Evolutionary conservation across 2,888 invertebrate species (phyloP), one percentile per base, ranked within the genome.

Genomic region (Leistus spinibarbis): DNA sequence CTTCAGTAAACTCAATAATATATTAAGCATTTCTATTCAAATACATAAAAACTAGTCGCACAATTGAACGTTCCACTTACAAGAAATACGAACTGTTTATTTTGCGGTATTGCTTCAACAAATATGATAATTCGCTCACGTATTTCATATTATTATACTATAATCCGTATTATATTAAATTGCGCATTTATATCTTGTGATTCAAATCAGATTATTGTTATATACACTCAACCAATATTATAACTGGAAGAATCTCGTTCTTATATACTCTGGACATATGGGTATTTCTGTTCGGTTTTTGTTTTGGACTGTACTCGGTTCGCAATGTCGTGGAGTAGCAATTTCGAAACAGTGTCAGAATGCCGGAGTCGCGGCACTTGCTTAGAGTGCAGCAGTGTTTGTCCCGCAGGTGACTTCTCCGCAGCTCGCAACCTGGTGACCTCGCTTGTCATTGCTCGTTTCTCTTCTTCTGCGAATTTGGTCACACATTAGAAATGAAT

Each of bases 361-460:
- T 54, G 27, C 13, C 64, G 56, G 10, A 57, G 54, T 69, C 57
- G 27, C 20, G 27, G 40, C 19, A 60, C 16, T 60, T 60, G 60
- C 22, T 20, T 60, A 20, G 13, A 60, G 57, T 68, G 60, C 22
- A 40, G 53, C 7, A n/a, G n/a, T n/a, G n/a, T n/a, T n/a, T n/a
- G n/a, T n/a, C n/a, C 19, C 27, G 56, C 62, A 62, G 62, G 70
- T 63, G 63, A 63, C 54, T 54, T 54, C 27, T 56, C 24, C 40
- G 3, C 65, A 23, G 27, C 69, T 63, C 20, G 63, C 63, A 70
- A 62, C 71, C 54, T 64, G 71, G 20, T 65, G 72, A 72, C 72
- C 72, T 72, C 72, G 72, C 9, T 53, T 65, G 54, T 72, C 71
- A 72, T 54, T 57, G 17, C 17, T 57, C 9, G 17, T 57, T 20